A percentile compares a stretch with the other conserved stretches of the same genome.
Evolutionary conservation across 2,113 vertebrate species (phyloP).

Genomic region (Callionymus lyra): DNA sequence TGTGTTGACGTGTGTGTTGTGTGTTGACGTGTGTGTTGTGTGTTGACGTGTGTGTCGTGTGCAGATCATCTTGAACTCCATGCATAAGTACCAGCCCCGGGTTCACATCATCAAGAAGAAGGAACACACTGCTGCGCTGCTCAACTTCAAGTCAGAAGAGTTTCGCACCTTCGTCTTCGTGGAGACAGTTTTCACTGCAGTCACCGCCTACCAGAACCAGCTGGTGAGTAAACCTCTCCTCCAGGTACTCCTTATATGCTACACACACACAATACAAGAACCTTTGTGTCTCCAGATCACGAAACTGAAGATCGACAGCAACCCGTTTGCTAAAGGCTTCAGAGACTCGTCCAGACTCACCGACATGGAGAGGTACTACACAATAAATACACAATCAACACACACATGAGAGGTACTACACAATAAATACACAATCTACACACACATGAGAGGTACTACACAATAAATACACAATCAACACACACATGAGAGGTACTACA

Average conservation of each 20-base stretch:
- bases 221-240: slow-evolving; percentile 72
- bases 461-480: too few relatives aligned
- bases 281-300: slow-evolving; percentile 78
- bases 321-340: slow-evolving; percentile 98
- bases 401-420: too few relatives aligned
- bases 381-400: too few relatives aligned
- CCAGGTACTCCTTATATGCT: neutral
- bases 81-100: slow-evolving; percentile 98
- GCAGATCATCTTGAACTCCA: slow-evolving; percentile 97
- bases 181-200: slow-evolving; percentile 94
- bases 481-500: too few relatives aligned
- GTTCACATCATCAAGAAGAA: slow-evolving; percentile 99
- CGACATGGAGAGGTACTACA: slow-evolving; percentile 97
- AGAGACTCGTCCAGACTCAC: slow-evolving; percentile 96
- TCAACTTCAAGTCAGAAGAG: slow-evolving; percentile 96
- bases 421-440: too few relatives aligned
- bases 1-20: neutral
- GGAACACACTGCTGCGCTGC: slow-evolving; percentile 91
- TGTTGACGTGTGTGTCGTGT: slow-evolving; percentile 2
- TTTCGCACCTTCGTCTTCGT: slow-evolving; percentile 95
- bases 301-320: slow-evolving; percentile 99
- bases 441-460: too few relatives aligned
- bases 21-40: slow-evolving; percentile 58
- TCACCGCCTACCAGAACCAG: slow-evolving; percentile 98
- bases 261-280: too few relatives aligned